A percentile compares a stretch with the other conserved stretches of the same genome.
phyloP scores from a whole-genome alignment of 1,140 invertebrate species.

The Dendroctonus ponderosae region DNA sequence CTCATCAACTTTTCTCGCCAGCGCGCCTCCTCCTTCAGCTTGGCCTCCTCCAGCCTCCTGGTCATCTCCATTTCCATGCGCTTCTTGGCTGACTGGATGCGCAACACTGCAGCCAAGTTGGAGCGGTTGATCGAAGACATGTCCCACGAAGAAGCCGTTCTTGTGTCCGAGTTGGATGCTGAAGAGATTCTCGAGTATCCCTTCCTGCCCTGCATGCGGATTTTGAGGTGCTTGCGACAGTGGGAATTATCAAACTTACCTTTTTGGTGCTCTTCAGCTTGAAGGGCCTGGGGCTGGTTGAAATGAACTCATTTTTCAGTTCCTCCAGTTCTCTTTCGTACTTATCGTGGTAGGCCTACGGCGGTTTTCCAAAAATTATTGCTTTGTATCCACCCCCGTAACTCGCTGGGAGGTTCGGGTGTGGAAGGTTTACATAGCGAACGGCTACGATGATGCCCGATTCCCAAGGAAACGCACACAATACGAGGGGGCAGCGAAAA shows the following conservation, averaged over 20 bases:
- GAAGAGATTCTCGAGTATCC: slow-evolving; percentile 37
- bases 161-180: slow-evolving; percentile 43
- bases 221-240: too few species aligned
- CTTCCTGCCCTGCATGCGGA: slow-evolving; percentile 35
- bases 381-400: too few species aligned
- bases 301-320: slow-evolving; percentile 54
- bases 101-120: slow-evolving; percentile 67
- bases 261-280: slow-evolving; percentile 52
- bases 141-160: slow-evolving; percentile 52
- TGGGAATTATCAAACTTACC: background rate
- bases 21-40: slow-evolving; percentile 56
- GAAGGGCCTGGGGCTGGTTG: slow-evolving; percentile 56
- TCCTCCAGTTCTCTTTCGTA: slow-evolving; percentile 49
- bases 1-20: slow-evolving; percentile 60
- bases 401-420: too few species aligned
- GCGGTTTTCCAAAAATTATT: slow-evolving; percentile 1
- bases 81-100: slow-evolving; percentile 65
- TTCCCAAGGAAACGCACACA: too few species aligned
- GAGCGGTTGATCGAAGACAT: slow-evolving; percentile 58
- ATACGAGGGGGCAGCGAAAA: too few species aligned
- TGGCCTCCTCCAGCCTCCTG: slow-evolving; percentile 59
- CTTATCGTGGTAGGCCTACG: slow-evolving; percentile 39
- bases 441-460: too few species aligned
- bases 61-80: slow-evolving; percentile 63
- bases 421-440: too few species aligned